Conservation (phyloP, 1,140 invertebrate genomes). For the Thaumetopoea pityocampa region DNA sequence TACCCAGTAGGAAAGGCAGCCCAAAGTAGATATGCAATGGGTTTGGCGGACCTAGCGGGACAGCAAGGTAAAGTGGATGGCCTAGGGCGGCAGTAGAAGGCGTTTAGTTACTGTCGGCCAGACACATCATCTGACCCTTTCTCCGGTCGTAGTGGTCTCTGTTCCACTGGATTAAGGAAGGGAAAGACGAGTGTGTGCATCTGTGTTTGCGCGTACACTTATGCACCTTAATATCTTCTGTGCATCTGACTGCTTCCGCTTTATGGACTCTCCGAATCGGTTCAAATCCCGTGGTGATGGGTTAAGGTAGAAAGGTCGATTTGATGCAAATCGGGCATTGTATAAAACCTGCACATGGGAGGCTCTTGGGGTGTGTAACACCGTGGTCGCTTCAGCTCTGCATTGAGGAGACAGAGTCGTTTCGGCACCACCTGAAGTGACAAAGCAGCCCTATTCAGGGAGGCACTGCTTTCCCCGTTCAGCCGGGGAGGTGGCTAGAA, state of each 20-base stretch:
- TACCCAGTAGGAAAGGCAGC: no score
- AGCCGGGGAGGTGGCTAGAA: constrained; percentile 30
- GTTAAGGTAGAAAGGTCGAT: constrained; percentile 28
- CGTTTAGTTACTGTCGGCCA: constrained; percentile 16
- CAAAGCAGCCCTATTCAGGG: constrained; percentile 31
- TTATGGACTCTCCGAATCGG: constrained; percentile 20
- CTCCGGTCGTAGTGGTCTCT: no score
- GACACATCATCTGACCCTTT: constrained; percentile 24
- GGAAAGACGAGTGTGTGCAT: not conserved
- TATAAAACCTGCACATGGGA: constrained; percentile 23
- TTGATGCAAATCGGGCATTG: constrained; percentile 25
- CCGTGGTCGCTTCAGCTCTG: constrained; percentile 23
- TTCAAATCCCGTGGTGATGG: constrained; percentile 22
- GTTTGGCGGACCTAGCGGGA: constrained; percentile 6
- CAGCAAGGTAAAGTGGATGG: constrained; percentile 8
- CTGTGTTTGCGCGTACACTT: no score
- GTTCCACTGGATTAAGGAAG: not conserved
- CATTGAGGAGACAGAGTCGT: constrained; percentile 10
- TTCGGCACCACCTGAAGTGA: constrained; percentile 25
- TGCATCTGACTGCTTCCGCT: constrained; percentile 19
- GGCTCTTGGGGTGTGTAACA: no score
- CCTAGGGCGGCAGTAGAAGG: constrained; percentile 14
- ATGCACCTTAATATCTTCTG: constrained; percentile 22
- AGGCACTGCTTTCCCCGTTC: constrained; percentile 26
- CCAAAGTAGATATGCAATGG: constrained; percentile 2